phyloP scores from a whole-genome alignment of 2,888 invertebrate species.

The Monoplex corrugatus region DNA sequence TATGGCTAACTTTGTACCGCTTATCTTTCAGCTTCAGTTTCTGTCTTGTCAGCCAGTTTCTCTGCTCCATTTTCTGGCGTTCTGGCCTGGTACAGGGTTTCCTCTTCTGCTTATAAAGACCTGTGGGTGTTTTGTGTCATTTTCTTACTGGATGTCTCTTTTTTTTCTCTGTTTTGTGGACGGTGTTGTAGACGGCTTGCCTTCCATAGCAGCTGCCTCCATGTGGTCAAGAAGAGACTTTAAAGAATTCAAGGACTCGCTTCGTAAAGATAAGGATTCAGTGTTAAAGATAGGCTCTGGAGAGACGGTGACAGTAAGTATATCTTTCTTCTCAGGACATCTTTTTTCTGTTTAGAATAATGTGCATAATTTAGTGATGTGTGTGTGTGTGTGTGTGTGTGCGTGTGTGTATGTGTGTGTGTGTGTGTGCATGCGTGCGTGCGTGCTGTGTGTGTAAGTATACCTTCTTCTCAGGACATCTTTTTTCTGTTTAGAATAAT shows the following conservation, averaged over 20 bases:
- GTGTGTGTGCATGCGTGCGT: background rate
- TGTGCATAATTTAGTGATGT: background rate
- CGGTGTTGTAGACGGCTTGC: conserved; percentile 73
- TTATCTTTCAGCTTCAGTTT: conserved; percentile 31
- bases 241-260: conserved; percentile 93
- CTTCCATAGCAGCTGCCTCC: conserved; percentile 86
- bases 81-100: background rate
- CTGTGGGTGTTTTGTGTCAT: conserved; percentile 3
- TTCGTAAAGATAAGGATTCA: conserved; percentile 91
- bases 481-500: background rate
- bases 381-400: background rate
- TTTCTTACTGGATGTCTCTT: conserved; percentile 38
- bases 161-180: conserved; percentile 47
- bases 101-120: conserved; percentile 30
- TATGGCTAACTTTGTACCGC: background rate
- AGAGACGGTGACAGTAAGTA: conserved; percentile 94
- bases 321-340: background rate
- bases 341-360: background rate
- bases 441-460: conserved; percentile 83
- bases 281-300: conserved; percentile 97
- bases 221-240: conserved; percentile 98
- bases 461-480: background rate
- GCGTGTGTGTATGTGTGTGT: background rate
- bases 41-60: background rate
- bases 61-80: background rate